Evolutionary conservation across 2,888 invertebrate species (phyloP), one percentile per base, ranked within the genome.

Genomic region (Dromius quadrimaculatus): DNA sequence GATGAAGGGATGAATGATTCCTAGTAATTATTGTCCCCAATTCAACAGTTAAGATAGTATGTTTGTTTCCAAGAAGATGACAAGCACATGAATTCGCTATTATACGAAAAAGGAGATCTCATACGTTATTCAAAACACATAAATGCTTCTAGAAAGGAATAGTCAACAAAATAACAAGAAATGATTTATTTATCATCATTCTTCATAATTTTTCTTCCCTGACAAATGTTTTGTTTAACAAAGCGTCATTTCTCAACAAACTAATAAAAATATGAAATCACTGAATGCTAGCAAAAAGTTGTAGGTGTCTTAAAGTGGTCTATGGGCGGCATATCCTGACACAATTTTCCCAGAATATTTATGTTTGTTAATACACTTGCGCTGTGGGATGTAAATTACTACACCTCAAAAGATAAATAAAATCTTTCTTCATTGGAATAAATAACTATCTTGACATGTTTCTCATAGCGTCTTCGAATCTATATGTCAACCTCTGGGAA

Each of bases 391-490:
- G 68, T 68, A 68, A 68, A 68, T 68, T 68, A 68, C 68, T 59
- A 68, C 45, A 59, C 4, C 43, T 28, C 59, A 59, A 59, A 68
- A 68, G 59, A 68, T 68, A 68, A 59, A 68, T 68, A 68, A 68
- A 68, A 59, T 59, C 68, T 68, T 68, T 68, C 59, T 59, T 59
- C 68, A 68, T 68, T 68, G 68, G 45, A 43, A 68, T 68, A 68
- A 68, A 68, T 68, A 68, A 68, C 43, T 17, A 50, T 34, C 43
- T 19, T 59, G 59, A 68, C 59, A 34, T 41, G 11, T 32, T 17
- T 43, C 11, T 20, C 17, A 28, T 32, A 59, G 13, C 47, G 15
- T 50, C 50, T 36, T 36, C 54, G 23, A 23, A 47, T 66, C 36
- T 28, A 13, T 54, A 36, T 15, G 41, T 28, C 57, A 43, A 13